A percentile compares a stretch with the other conserved stretches of the same genome.
These are phyloP conservation scores for Ibidorhyncha struthersii DNA, from an alignment of 2,113 vertebrate species.

Conservation along the genomic window DNA sequence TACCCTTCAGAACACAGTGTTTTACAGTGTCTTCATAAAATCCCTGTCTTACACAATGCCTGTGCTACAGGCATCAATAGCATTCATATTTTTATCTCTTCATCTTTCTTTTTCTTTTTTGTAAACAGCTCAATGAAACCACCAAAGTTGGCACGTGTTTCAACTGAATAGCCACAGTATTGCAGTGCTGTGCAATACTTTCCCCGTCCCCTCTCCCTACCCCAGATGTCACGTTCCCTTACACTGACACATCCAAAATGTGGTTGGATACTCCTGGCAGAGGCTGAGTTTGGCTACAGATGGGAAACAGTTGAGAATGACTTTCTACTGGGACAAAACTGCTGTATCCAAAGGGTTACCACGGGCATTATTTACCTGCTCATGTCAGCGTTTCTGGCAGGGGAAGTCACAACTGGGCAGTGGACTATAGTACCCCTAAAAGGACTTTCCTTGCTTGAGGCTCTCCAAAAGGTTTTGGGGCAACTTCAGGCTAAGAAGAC, in stretches of 20 bases:
- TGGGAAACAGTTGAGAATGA: neutral
- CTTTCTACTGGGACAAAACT: neutral
- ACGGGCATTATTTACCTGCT: neutral
- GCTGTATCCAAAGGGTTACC: neutral
- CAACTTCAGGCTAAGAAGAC: neutral
- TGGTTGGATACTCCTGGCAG: neutral
- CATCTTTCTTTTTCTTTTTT: neutral
- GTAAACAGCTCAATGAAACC: neutral
- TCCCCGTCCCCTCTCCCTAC: neutral
- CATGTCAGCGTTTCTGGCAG: neutral
- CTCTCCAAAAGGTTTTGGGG: neutral
- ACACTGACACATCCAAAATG: neutral
- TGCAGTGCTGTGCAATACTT: neutral
- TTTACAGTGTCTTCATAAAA: neutral
- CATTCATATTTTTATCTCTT: neutral
- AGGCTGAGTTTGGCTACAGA: neutral
- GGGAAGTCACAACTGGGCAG: neutral
- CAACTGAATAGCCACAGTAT: slow-evolving; percentile 19
- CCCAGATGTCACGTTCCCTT: neutral
- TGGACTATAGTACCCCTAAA: neutral
- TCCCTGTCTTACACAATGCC: neutral
- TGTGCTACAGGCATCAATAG: neutral
- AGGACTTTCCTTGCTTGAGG: neutral
- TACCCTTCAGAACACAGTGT: neutral
- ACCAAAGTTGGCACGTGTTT: neutral